phyloP scores from a whole-genome alignment of 2,113 vertebrate species.

The Ictalurus furcatus region DNA sequence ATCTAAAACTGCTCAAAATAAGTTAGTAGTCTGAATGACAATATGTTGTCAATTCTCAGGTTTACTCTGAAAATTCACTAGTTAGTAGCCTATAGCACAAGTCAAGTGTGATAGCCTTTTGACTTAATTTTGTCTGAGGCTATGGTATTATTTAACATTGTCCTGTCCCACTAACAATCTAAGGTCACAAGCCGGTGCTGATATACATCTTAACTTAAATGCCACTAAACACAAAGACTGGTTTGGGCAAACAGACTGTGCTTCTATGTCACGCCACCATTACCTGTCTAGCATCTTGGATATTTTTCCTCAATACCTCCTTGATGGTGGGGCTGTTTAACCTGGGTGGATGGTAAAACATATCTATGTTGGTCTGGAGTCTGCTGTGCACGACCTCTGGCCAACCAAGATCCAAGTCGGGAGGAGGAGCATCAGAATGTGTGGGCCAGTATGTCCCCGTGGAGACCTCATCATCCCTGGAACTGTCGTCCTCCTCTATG shows the following conservation, averaged over 20 bases:
- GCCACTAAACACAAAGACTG: not conserved
- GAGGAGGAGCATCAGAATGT: constrained; percentile 88
- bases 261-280: constrained; percentile 41
- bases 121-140: not conserved
- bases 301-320: constrained; percentile 88
- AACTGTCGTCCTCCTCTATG: constrained; percentile 66
- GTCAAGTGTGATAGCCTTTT: not conserved
- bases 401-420: constrained; percentile 95
- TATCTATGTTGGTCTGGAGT: constrained; percentile 82
- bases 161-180: not conserved
- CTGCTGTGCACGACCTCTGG: constrained; percentile 80
- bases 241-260: not conserved
- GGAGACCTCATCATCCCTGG: constrained; percentile 78
- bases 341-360: constrained; percentile 91
- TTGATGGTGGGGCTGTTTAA: constrained; percentile 90
- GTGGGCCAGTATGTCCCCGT: constrained; percentile 95
- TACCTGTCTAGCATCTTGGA: constrained; percentile 94
- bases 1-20: not conserved
- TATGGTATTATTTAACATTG: not conserved
- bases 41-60: not conserved
- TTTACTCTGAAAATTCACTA: not conserved
- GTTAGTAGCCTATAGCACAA: not conserved
- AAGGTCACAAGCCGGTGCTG: not conserved
- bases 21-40: not conserved
- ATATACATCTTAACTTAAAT: not conserved